A percentile compares a stretch with the other conserved stretches of the same genome.
Evolutionary conservation across 2,888 invertebrate genomes (phyloP).

Genomic region (Rutpela maculata): DNA sequence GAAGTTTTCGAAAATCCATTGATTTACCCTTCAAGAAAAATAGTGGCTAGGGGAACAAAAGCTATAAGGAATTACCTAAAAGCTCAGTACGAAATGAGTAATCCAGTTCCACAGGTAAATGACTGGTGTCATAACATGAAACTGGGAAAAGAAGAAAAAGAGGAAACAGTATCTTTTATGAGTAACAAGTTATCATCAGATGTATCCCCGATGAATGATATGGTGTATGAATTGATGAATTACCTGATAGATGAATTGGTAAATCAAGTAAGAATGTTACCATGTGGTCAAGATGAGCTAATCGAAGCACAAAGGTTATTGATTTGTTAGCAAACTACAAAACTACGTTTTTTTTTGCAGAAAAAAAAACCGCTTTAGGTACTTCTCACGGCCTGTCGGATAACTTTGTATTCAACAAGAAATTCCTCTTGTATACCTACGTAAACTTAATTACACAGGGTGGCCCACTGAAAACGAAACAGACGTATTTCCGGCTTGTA

Average conservation of each 20-base stretch:
- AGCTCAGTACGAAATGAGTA: conserved; percentile 62
- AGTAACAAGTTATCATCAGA: conserved; percentile 67
- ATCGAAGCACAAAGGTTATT: conserved; percentile 79
- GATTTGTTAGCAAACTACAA: conserved; percentile 39
- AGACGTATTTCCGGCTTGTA: no score
- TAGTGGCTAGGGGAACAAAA: conserved; percentile 76
- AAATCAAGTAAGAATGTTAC: conserved; percentile 76
- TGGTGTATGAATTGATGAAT: no score
- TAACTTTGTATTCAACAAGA: no score
- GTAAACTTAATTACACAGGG: no score
- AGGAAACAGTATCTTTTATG: conserved; percentile 22
- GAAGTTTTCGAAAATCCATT: conserved; percentile 80
- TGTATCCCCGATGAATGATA: no score
- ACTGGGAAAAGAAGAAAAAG: not conserved
- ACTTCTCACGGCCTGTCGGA: no score
- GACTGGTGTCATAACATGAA: not conserved
- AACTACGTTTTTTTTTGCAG: no score
- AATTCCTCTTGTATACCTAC: no score
- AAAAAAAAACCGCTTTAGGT: no score
- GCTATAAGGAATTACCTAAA: conserved; percentile 66
- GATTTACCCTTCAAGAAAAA: conserved; percentile 76
- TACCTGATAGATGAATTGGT: conserved; percentile 75
- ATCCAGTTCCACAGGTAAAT: conserved; percentile 37
- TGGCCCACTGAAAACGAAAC: no score
- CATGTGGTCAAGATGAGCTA: conserved; percentile 76